These are phyloP conservation scores for Nymphicus hollandicus DNA, from an alignment of 2,113 vertebrate genomes.

Conservation along the genomic window DNA sequence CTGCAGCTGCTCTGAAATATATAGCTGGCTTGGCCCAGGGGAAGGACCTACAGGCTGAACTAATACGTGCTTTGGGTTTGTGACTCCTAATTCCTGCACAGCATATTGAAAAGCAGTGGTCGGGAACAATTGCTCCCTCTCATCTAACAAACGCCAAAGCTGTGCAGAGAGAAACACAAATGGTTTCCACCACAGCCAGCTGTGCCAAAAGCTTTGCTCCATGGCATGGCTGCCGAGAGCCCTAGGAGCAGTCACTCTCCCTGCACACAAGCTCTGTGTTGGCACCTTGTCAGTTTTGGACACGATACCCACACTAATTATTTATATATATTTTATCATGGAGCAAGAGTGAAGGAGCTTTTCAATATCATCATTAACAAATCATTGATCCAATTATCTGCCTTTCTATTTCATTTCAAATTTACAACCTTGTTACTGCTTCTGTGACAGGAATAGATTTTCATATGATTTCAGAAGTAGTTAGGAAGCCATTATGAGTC, in stretches of 20 bases:
- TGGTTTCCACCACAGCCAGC: background rate
- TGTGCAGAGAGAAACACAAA: background rate
- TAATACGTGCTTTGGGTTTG: background rate
- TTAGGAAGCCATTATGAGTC: slow-evolving; percentile 36
- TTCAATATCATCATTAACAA: slow-evolving; percentile 76
- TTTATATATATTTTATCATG: background rate
- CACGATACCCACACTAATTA: background rate
- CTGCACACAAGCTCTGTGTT: background rate
- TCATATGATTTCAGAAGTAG: slow-evolving; percentile 44
- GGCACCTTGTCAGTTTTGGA: background rate
- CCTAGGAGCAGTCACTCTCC: background rate
- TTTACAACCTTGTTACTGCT: slow-evolving; percentile 61
- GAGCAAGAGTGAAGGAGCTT: slow-evolving; percentile 71
- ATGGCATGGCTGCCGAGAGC: background rate
- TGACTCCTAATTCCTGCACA: background rate
- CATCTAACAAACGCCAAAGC: background rate
- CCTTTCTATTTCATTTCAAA: slow-evolving; percentile 73
- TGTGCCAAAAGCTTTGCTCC: background rate
- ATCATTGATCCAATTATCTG: slow-evolving; percentile 73
- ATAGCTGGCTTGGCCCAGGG: background rate
- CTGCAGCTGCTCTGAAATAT: background rate
- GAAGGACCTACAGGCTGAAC: background rate
- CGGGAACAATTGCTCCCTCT: background rate
- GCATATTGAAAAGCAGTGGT: background rate
- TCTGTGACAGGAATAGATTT: slow-evolving; percentile 65